Evolutionary conservation across 2,113 vertebrate species (phyloP).

Genomic region (Proteles cristata): DNA sequence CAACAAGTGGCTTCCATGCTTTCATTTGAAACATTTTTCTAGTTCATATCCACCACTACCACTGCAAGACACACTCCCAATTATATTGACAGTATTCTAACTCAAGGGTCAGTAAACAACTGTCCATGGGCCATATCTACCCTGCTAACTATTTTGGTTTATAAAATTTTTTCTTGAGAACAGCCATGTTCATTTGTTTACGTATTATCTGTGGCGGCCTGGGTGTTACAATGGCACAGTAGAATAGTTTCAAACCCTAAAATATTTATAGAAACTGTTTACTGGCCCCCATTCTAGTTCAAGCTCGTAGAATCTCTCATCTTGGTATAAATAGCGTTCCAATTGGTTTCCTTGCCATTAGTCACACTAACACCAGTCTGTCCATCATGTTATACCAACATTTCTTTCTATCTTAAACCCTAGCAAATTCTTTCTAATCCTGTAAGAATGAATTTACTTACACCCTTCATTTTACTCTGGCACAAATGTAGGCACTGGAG

Average conservation of each 20-base stretch:
- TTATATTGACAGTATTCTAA: neutral
- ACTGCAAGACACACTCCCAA: neutral
- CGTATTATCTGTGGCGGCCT: neutral
- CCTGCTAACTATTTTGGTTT: neutral
- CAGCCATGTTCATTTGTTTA: neutral
- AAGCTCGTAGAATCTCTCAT: neutral
- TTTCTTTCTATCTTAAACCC: neutral
- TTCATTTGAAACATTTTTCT: neutral
- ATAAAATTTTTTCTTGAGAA: neutral
- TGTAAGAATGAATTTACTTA: neutral
- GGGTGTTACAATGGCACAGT: neutral
- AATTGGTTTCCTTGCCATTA: neutral
- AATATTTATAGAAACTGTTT: slow-evolving; percentile 17
- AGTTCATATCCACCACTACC: neutral
- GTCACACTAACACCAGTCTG: neutral
- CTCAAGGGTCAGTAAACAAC: neutral
- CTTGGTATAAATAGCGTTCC: neutral
- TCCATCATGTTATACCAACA: neutral
- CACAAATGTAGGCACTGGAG: neutral
- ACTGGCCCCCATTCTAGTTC: neutral
- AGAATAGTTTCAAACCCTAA: neutral
- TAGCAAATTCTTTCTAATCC: neutral
- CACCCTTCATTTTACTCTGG: neutral
- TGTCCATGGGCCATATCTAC: neutral
- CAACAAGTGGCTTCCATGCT: neutral